These are phyloP conservation scores for Tiaroga cobitis DNA, from an alignment of 2,797 vertebrate species.

Conservation along the genomic window DNA sequence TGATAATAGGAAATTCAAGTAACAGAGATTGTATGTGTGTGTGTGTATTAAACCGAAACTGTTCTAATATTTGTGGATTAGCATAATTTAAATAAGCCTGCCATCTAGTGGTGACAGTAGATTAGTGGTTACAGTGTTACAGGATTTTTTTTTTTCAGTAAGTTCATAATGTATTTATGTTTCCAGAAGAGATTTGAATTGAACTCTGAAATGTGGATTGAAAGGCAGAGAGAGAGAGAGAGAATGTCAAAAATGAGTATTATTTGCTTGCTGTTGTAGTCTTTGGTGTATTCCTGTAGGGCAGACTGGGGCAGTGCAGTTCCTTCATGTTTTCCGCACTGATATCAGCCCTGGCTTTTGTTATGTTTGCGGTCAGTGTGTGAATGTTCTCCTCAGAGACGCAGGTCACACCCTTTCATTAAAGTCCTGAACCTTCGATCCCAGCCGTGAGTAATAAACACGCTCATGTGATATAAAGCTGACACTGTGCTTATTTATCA, in stretches of 20 bases:
- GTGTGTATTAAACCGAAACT: not conserved
- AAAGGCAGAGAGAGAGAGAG: too few species aligned
- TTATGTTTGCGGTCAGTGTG: not conserved
- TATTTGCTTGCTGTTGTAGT: not conserved
- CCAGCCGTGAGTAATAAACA: not conserved
- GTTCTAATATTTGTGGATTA: not conserved
- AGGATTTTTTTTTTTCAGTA: not conserved
- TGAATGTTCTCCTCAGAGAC: not conserved
- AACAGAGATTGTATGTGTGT: too few species aligned
- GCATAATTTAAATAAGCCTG: conserved; percentile 6
- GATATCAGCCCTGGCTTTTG: not conserved
- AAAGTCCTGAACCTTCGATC: conserved; percentile 2
- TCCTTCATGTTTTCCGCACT: not conserved
- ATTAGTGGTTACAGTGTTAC: not conserved
- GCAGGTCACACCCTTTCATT: conserved; percentile 11
- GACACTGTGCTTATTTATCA: not conserved
- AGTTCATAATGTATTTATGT: not conserved
- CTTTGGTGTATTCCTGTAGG: not conserved
- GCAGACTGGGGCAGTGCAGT: not conserved
- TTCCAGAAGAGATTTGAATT: not conserved
- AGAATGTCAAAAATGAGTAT: too few species aligned
- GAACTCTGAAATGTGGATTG: not conserved
- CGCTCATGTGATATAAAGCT: not conserved
- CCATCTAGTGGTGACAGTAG: conserved; percentile 14
- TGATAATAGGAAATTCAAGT: too few species aligned